Evolutionary conservation across 2,888 invertebrate species (phyloP).

Genomic region (Tribolium freemani): DNA sequence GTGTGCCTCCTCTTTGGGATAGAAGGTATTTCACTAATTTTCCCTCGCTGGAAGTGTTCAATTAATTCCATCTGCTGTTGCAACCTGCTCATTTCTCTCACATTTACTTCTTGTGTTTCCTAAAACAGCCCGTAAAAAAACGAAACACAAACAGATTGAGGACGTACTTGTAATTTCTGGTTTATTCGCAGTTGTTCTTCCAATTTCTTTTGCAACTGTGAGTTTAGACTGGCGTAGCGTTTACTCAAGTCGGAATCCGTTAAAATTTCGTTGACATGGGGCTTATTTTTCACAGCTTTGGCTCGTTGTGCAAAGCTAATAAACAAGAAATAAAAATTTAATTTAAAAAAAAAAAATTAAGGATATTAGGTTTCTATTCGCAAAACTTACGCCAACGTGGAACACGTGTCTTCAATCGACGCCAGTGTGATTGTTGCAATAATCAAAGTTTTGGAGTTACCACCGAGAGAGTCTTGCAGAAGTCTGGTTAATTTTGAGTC

Average conservation of each 20-base stretch:
- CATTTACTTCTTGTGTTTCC: conserved; percentile 16
- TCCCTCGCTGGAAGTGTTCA: conserved; percentile 17
- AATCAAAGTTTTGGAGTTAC: conserved; percentile 89
- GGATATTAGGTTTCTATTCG: neutral
- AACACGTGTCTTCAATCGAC: conserved; percentile 81
- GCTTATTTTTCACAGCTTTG: conserved; percentile 84
- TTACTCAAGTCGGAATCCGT: conserved; percentile 33
- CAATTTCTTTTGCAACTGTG: conserved; percentile 34
- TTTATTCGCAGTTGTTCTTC: conserved; percentile 40
- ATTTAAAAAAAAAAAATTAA: neutral
- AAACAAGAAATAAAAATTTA: conserved; percentile 31
- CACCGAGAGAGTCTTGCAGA: conserved; percentile 87
- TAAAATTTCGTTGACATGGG: conserved; percentile 82
- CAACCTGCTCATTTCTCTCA: neutral
- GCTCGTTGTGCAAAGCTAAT: conserved; percentile 86
- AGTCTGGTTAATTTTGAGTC: conserved; percentile 91
- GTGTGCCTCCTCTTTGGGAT: conserved; percentile 34
- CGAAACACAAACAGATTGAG: neutral
- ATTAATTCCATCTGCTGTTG: conserved; percentile 22
- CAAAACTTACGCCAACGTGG: conserved; percentile 73
- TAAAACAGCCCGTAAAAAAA: neutral
- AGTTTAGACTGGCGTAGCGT: conserved; percentile 38
- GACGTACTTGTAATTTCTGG: conserved; percentile 39
- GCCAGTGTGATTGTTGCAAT: conserved; percentile 89
- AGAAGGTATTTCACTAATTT: neutral